Conservation (phyloP, 2,113 vertebrate genomes). For the Camelus dromedarius region DNA sequence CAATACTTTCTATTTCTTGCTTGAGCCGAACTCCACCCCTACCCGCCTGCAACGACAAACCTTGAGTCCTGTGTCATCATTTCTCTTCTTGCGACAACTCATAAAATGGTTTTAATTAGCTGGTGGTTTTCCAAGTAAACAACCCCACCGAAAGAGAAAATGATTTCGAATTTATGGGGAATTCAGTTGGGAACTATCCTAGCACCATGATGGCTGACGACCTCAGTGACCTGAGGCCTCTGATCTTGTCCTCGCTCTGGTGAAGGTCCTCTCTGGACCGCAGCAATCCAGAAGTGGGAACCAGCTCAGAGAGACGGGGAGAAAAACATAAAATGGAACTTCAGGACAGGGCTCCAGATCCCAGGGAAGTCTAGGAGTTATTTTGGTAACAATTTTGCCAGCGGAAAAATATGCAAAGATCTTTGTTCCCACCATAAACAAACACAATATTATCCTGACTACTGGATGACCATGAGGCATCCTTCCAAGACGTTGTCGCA, state of each 20-base stretch:
- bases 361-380: conserved; percentile 43
- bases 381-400: conserved; percentile 61
- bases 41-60: neutral
- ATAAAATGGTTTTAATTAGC: conserved; percentile 78
- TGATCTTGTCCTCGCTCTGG: neutral
- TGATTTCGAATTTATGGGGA: conserved; percentile 50
- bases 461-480: neutral
- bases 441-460: neutral
- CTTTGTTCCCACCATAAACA: conserved; percentile 57
- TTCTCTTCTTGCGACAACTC: conserved; percentile 62
- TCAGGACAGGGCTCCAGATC: neutral
- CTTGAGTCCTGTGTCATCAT: conserved; percentile 58
- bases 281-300: neutral
- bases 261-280: neutral
- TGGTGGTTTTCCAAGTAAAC: conserved; percentile 71
- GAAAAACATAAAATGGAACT: neutral
- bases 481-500: neutral
- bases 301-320: neutral
- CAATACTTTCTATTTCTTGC: conserved; percentile 59
- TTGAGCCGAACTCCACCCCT: neutral
- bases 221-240: neutral
- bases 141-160: conserved; percentile 48
- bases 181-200: neutral
- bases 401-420: conserved; percentile 52
- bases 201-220: neutral